phyloP scores from a whole-genome alignment of 1,140 invertebrate species.

The Eumaeus atala region DNA sequence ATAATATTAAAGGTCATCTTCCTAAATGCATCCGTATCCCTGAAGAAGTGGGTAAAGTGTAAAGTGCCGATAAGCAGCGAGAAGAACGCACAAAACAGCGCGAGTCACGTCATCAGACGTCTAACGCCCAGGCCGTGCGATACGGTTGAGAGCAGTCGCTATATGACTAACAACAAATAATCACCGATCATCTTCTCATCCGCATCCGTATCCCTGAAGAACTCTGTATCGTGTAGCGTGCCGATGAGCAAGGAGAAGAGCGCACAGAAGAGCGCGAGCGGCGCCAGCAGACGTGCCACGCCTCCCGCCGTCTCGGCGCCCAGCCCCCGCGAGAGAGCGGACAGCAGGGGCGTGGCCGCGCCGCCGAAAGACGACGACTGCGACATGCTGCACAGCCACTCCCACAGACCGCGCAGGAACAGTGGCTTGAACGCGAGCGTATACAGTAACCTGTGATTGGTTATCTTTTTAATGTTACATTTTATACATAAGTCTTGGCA shows the following conservation, averaged over 20 bases:
- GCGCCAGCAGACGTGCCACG: conserved; percentile 86
- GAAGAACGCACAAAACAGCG: conserved; percentile 90
- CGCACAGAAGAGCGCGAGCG: conserved; percentile 89
- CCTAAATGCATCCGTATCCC: conserved; percentile 64
- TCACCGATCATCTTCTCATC: conserved; percentile 49
- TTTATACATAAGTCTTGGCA: too few species aligned
- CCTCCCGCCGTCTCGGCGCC: conserved; percentile 73
- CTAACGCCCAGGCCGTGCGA: too few species aligned
- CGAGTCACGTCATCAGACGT: conserved; percentile 87
- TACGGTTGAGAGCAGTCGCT: too few species aligned
- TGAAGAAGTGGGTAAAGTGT: conserved; percentile 90
- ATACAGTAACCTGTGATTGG: conserved; percentile 82
- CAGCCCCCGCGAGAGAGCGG: conserved; percentile 81
- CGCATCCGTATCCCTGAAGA: conserved; percentile 75
- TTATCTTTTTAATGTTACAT: too few species aligned
- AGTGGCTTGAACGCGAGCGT: conserved; percentile 88
- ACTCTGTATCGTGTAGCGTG: conserved; percentile 92
- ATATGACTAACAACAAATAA: too few species aligned
- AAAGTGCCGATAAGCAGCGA: conserved; percentile 87
- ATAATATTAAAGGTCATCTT: conserved; percentile 38
- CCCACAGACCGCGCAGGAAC: conserved; percentile 89
- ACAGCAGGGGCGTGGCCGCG: conserved; percentile 78
- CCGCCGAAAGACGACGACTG: conserved; percentile 79
- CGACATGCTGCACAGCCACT: conserved; percentile 71
- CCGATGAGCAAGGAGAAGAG: conserved; percentile 88